Base-by-base conservation (phyloP, 2,113 vertebrate genomes). In the Rhinoptilus africanus region DNA sequence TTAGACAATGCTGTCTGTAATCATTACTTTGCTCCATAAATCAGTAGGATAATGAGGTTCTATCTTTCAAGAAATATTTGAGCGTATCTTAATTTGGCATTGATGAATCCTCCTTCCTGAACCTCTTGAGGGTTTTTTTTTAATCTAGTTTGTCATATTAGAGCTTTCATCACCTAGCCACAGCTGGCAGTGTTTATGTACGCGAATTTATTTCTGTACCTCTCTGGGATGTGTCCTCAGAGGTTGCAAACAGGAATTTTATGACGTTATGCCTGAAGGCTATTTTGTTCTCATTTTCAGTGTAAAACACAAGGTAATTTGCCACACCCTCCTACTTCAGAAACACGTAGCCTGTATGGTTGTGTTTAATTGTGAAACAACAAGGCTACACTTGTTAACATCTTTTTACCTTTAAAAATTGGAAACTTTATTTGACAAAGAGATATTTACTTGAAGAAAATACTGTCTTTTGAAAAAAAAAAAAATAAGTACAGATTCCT, bases 1-100 rank as follows among this genome's bases (percentile, higher is more conserved):
- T 91, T 59, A 95, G 86, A 97, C 92, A 91, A 91, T 96, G 89
- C 93, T 85, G 96, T 87, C 94, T 83, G 24, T 69, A 93, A 85
- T 88, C 87, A 95, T 96, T 96, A 93, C 72, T 73, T 93, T 92
- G 67, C 77, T 93, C 74, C 71, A 43, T 89, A 92, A 91, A 97
- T 91, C 91, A 91, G 81, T 30, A 87, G 53, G 84, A 87, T 94
- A 97, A 96, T 95, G 91, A 97, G 94, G 71, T 83, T 91, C 54
- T 79, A 95, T 89, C 89, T 79, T 73, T 66, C 87, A 66, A 77
- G 87, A 96, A 85, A 95, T 91, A 91, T 71, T 69, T 91, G 62
- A 91, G 78, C 2, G 4, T 53, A 69, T 92, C 85, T 92, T 97
- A 96, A 95, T 95, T 89, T 85, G 86, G 77, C 92, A 82, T 41